Conservation (phyloP, 2,888 invertebrate species). For the Crematogaster levior region DNA sequence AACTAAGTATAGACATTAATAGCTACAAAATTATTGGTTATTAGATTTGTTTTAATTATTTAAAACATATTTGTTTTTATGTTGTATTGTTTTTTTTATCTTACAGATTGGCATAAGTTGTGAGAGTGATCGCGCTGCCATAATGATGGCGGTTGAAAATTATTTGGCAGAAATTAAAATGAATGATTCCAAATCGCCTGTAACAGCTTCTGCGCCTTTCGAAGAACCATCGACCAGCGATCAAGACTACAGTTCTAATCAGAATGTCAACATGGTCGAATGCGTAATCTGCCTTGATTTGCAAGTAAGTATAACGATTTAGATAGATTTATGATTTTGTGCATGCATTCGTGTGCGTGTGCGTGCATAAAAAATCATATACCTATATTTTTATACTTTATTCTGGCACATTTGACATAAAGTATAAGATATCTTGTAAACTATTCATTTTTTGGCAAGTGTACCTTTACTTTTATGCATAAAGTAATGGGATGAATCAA, state of each 20-base stretch:
- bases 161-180: conserved; percentile 85
- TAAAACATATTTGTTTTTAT: neutral
- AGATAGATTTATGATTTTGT: no score
- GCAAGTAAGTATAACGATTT: conserved; percentile 88
- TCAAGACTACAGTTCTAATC: conserved; percentile 77
- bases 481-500: no score
- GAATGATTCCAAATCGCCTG: conserved; percentile 66
- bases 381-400: no score
- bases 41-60: conserved; percentile 16
- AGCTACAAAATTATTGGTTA: conserved; percentile 8
- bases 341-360: no score
- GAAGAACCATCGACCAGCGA: conserved; percentile 80
- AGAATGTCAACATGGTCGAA: conserved; percentile 87
- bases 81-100: neutral
- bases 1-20: neutral
- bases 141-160: conserved; percentile 88
- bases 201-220: conserved; percentile 78
- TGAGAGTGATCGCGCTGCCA: conserved; percentile 87
- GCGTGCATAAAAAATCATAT: no score
- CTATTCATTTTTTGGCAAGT: no score
- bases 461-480: no score
- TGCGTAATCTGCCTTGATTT: conserved; percentile 95
- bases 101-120: conserved; percentile 82
- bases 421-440: no score
- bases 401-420: no score